Evolutionary conservation across 1,140 invertebrate genomes (phyloP).

Genomic region (Drosophila pseudoobscura): DNA sequence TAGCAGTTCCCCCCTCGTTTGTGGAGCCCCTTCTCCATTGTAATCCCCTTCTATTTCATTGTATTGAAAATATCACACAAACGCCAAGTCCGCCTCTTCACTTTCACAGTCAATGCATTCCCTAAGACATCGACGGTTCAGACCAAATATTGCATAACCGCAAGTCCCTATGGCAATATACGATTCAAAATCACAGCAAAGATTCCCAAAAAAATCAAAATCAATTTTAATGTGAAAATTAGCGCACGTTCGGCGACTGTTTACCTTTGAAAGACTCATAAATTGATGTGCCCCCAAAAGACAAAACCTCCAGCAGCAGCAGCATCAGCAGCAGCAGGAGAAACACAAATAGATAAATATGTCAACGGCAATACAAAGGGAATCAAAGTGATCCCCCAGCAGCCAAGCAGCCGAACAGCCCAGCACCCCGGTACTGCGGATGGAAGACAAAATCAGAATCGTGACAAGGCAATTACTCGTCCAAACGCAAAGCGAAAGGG

Average conservation of each 20-base stretch:
- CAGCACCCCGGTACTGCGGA: slow-evolving; percentile 2
- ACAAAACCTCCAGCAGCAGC: slow-evolving; percentile 8
- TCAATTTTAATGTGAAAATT: slow-evolving; percentile 57
- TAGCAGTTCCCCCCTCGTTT: background rate
- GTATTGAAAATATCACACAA: slow-evolving; percentile 20
- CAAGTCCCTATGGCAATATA: slow-evolving; percentile 22
- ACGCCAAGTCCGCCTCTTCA: slow-evolving; percentile 12
- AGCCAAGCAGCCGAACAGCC: background rate
- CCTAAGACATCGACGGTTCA: slow-evolving; percentile 10
- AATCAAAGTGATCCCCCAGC: slow-evolving; percentile 20
- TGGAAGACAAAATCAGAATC: slow-evolving; percentile 47
- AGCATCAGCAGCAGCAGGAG: slow-evolving; percentile 8
- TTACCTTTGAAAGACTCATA: slow-evolving; percentile 59
- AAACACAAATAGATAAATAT: slow-evolving; percentile 62
- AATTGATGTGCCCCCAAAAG: slow-evolving; percentile 54
- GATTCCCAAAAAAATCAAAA: slow-evolving; percentile 42
- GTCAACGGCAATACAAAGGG: slow-evolving; percentile 64
- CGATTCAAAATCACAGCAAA: slow-evolving; percentile 28
- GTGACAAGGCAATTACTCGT: slow-evolving; percentile 53
- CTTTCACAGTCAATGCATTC: background rate
- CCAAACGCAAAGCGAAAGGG: slow-evolving; percentile 38
- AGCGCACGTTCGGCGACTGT: slow-evolving; percentile 65
- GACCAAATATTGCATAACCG: slow-evolving; percentile 30
- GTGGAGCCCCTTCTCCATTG: background rate
- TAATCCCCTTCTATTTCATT: background rate